Evolutionary conservation across 2,797 vertebrate species (phyloP).

Genomic region (Karalla daura): DNA sequence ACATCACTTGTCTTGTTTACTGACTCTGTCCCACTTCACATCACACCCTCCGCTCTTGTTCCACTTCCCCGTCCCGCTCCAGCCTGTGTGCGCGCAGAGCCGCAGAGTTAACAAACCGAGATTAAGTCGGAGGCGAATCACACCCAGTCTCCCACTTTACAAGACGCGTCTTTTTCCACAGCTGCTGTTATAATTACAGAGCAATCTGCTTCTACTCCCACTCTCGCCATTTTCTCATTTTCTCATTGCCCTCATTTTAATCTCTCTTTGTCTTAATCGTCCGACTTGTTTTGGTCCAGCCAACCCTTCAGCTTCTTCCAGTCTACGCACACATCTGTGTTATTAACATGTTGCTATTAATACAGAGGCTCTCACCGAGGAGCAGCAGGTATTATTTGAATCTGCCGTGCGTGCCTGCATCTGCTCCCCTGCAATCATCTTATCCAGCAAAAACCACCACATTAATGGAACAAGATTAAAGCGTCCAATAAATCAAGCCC

Average conservation of each 20-base stretch:
- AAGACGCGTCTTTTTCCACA: slow-evolving; percentile 40
- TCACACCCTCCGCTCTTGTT: slow-evolving; percentile 26
- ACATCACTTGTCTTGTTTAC: slow-evolving; percentile 57
- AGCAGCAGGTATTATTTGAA: too few species aligned
- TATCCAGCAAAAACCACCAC: neutral
- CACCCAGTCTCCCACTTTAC: slow-evolving; percentile 44
- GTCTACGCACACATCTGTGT: neutral
- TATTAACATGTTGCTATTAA: neutral
- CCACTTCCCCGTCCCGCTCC: slow-evolving; percentile 25
- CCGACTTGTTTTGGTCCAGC: neutral
- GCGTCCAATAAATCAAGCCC: neutral
- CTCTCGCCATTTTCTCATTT: slow-evolving; percentile 4
- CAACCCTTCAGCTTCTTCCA: neutral
- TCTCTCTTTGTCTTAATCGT: neutral
- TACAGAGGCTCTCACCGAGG: neutral
- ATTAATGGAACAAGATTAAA: neutral
- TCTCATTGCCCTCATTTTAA: slow-evolving; percentile 16
- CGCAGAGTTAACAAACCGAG: slow-evolving; percentile 52
- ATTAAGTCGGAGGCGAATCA: slow-evolving; percentile 41
- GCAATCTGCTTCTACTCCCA: slow-evolving; percentile 13
- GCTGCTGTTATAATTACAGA: slow-evolving; percentile 44
- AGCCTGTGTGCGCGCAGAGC: slow-evolving; percentile 23
- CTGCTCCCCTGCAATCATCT: neutral
- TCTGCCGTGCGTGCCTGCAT: neutral
- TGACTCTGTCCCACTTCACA: slow-evolving; percentile 34